Conservation (phyloP, 37 sponge, comb jelly and placozoan species). For the Crambe crambe region DNA sequence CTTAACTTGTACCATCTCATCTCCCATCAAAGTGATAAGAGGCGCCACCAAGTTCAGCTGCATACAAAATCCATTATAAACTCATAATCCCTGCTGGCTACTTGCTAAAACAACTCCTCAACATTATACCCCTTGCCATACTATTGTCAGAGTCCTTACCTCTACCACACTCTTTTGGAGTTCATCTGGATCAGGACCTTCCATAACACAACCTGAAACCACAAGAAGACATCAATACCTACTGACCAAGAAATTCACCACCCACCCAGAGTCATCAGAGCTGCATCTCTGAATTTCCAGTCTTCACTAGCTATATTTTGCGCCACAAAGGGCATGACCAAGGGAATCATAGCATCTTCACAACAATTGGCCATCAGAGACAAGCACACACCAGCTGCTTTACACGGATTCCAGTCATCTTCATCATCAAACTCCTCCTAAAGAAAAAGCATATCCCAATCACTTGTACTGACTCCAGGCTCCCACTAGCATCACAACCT, state of each 20-base stretch:
- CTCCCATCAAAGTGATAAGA: slow-evolving; percentile 79
- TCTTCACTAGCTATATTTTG: slow-evolving; percentile 60
- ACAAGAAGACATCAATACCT: neutral
- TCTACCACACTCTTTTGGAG: slow-evolving; percentile 30
- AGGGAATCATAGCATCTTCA: slow-evolving; percentile 76
- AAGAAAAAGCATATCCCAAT: neutral
- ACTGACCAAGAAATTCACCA: neutral
- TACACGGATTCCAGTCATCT: slow-evolving; percentile 99
- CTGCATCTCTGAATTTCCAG: slow-evolving; percentile 94
- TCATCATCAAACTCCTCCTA: slow-evolving; percentile 99
- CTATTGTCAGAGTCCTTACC: slow-evolving; percentile 21
- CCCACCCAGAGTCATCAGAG: slow-evolving; percentile 91
- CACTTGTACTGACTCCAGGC: neutral
- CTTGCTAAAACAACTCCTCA: neutral
- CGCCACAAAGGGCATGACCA: slow-evolving; percentile 74
- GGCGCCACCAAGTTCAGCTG: slow-evolving; percentile 47
- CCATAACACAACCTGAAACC: slow-evolving; percentile 75
- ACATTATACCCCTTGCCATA: neutral
- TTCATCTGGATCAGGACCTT: slow-evolving; percentile 60
- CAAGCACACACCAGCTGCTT: slow-evolving; percentile 98
- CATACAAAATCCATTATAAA: no score
- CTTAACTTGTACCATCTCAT: slow-evolving; percentile 80
- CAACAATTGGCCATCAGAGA: slow-evolving; percentile 87
- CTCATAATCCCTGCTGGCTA: neutral
- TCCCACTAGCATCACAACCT: slow-evolving; percentile 51